Evolutionary conservation across 1,140 invertebrate species (phyloP).

Genomic region (Brachionus plicatilis): DNA sequence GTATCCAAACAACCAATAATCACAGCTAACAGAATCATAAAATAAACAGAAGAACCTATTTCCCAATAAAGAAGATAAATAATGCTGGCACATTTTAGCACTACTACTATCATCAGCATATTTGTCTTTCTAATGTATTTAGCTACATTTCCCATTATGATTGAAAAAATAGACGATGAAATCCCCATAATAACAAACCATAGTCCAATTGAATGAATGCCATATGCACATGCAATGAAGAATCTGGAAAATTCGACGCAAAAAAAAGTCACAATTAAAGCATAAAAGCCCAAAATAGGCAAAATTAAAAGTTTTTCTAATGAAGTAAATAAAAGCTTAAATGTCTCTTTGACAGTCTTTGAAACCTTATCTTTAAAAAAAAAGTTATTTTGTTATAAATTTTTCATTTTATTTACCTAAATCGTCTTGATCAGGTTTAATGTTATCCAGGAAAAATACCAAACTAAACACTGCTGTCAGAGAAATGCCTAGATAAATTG

Average conservation of each 20-base stretch:
- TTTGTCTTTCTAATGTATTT: slow-evolving; percentile 1
- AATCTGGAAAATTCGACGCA: neutral
- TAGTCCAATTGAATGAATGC: neutral
- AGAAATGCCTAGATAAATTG: neutral
- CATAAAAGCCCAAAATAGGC: slow-evolving; percentile 1
- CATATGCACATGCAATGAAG: slow-evolving; percentile 29
- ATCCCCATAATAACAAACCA: slow-evolving; percentile 19
- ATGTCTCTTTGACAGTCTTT: neutral
- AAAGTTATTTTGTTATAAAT: too few relatives aligned
- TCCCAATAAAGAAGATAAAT: neutral
- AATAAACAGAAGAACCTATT: neutral
- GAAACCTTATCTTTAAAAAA: neutral
- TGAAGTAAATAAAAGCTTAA: neutral
- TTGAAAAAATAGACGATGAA: neutral
- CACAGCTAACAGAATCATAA: neutral
- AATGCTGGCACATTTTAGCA: neutral
- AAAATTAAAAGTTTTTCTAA: neutral
- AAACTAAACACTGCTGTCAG: neutral
- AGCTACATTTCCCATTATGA: neutral
- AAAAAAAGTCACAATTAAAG: neutral
- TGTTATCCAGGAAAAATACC: neutral
- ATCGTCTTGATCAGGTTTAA: neutral
- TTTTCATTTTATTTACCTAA: neutral
- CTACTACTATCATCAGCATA: neutral
- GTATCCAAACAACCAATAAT: neutral